Evolutionary conservation across 1,140 invertebrate species (phyloP).

Genomic region (Penaeus chinensis): DNA sequence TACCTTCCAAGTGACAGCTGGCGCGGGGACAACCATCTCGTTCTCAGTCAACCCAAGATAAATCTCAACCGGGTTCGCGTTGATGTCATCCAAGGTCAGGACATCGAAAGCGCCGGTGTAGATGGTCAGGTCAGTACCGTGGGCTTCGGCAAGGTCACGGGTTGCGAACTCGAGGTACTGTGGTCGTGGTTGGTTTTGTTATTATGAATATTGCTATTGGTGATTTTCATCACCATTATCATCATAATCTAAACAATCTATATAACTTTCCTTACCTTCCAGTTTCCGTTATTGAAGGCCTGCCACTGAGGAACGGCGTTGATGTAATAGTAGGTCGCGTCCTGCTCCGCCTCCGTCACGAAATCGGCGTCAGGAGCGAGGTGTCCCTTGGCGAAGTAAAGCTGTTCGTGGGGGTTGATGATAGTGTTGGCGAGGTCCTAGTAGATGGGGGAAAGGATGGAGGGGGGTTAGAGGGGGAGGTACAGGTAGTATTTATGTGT

Average conservation of each 20-base stretch:
- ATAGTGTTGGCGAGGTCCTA: slow-evolving; percentile 38
- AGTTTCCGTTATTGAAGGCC: slow-evolving; percentile 66
- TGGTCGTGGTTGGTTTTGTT: neutral
- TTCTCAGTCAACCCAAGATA: slow-evolving; percentile 33
- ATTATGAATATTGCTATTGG: slow-evolving; percentile 3
- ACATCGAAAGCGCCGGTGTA: slow-evolving; percentile 32
- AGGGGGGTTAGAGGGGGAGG: too few species aligned
- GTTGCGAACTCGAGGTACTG: slow-evolving; percentile 50
- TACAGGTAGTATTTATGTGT: too few species aligned
- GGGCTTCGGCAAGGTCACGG: slow-evolving; percentile 35
- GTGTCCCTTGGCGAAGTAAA: slow-evolving; percentile 65
- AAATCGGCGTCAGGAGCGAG: slow-evolving; percentile 65
- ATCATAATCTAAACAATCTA: too few species aligned
- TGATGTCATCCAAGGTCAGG: slow-evolving; percentile 34
- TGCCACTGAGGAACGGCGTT: slow-evolving; percentile 66
- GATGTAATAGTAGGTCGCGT: slow-evolving; percentile 65
- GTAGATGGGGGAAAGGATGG: too few species aligned
- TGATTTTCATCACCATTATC: neutral
- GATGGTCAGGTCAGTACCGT: slow-evolving; percentile 23
- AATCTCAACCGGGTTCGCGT: slow-evolving; percentile 37
- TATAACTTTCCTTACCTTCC: slow-evolving; percentile 77
- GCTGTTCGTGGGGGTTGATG: slow-evolving; percentile 41
- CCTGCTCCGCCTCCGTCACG: slow-evolving; percentile 61
- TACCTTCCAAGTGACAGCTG: slow-evolving; percentile 49
- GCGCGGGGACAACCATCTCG: slow-evolving; percentile 40